These are phyloP conservation scores for Crotalus tigris DNA, from an alignment of 2,113 vertebrate species.

Conservation along the genomic window DNA sequence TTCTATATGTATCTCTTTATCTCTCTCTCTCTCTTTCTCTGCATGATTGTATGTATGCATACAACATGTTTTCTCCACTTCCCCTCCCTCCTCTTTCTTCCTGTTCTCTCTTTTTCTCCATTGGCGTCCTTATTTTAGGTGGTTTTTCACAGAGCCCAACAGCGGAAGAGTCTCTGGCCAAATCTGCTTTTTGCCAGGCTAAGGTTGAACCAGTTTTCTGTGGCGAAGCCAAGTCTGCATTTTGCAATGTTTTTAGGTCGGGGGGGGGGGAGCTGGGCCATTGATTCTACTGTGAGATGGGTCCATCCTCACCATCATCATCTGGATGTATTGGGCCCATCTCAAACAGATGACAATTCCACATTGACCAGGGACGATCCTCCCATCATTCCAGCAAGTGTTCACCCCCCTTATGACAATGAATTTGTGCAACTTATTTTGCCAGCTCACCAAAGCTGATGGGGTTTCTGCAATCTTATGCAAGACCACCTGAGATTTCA, in stretches of 20 bases:
- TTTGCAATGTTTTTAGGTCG: slow-evolving; percentile 57
- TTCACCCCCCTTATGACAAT: not conserved
- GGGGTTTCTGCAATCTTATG: not conserved
- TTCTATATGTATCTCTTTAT: fast-evolving
- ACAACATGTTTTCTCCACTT: not conserved
- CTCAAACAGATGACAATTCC: not conserved
- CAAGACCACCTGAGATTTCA: not conserved
- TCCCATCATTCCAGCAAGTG: not conserved
- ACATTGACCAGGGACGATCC: not conserved
- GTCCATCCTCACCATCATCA: slow-evolving; percentile 22
- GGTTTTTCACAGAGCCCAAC: slow-evolving; percentile 20
- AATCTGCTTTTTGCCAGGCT: slow-evolving; percentile 58
- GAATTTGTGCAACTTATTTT: not conserved
- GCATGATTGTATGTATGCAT: too few relatives aligned
- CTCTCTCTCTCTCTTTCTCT: not conserved
- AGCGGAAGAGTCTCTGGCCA: slow-evolving; percentile 41
- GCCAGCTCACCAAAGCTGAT: not conserved
- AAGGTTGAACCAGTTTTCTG: slow-evolving; percentile 74
- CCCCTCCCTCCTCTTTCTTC: not conserved
- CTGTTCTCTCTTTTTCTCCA: not conserved
- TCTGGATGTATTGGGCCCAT: not conserved
- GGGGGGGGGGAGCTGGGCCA: slow-evolving; percentile 79
- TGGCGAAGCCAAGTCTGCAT: slow-evolving; percentile 67
- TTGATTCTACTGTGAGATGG: slow-evolving; percentile 50
- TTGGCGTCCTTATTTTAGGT: slow-evolving; percentile 50